These are phyloP conservation scores for Stenodema calcarata DNA, from an alignment of 2,888 invertebrate species.

Conservation along the genomic window DNA sequence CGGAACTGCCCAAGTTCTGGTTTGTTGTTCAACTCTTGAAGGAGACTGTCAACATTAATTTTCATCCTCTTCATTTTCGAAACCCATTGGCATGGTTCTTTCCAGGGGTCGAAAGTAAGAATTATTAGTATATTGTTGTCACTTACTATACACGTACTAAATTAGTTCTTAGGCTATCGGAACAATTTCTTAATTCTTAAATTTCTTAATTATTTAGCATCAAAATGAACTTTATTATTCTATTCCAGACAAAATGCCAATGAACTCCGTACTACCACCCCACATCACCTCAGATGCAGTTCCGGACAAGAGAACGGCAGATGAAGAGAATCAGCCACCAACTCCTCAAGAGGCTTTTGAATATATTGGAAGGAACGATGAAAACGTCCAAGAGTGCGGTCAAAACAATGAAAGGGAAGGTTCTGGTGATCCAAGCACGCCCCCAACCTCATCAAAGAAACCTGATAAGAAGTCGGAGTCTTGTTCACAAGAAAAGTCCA, in stretches of 20 bases:
- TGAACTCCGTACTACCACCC: neutral
- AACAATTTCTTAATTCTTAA: too few species aligned
- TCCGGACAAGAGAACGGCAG: constrained; percentile 12
- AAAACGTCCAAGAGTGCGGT: neutral
- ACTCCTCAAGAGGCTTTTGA: neutral
- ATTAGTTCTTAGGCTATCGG: too few species aligned
- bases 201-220: too few species aligned
- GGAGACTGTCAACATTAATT: too few species aligned
- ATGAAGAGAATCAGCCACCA: neutral
- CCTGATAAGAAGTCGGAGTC: neutral
- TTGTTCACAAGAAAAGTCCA: neutral
- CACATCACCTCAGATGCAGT: constrained; percentile 9
- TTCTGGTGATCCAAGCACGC: neutral
- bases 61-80: too few species aligned
- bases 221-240: too few species aligned
- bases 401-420: neutral
- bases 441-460: neutral
- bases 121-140: too few species aligned
- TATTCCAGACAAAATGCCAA: neutral
- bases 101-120: too few species aligned
- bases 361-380: neutral
- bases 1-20: too few species aligned
- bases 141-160: too few species aligned
- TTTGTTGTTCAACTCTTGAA: too few species aligned
- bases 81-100: too few species aligned